phyloP scores from a whole-genome alignment of 1,140 invertebrate species.

The Pygmarrhopalites habei region DNA sequence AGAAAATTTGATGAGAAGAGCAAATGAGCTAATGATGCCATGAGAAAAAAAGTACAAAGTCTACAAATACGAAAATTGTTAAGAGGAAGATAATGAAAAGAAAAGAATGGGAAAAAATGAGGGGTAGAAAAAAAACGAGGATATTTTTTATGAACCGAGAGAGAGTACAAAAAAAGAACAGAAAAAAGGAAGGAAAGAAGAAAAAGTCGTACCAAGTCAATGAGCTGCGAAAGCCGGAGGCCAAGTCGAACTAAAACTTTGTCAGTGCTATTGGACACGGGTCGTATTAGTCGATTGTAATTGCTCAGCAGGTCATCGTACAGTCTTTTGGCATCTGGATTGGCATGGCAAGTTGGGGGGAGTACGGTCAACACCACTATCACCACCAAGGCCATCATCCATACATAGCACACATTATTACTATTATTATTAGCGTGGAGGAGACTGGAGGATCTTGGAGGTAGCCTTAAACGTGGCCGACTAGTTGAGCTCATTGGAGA shows the following conservation, averaged over 20 bases:
- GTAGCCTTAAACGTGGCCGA: neutral
- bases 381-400: neutral
- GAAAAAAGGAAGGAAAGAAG: no score
- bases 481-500: neutral
- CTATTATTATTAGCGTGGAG: neutral
- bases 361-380: neutral
- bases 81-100: no score
- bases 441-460: neutral
- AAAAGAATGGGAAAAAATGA: no score
- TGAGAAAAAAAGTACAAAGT: no score
- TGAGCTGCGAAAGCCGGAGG: constrained; percentile 84
- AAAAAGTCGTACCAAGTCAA: constrained; percentile 66
- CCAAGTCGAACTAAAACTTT: constrained; percentile 88
- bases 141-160: no score
- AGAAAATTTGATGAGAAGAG: no score
- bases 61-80: no score
- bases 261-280: constrained; percentile 86
- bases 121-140: no score
- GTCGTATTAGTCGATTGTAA: constrained; percentile 91
- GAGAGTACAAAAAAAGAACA: no score
- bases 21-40: no score
- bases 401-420: neutral
- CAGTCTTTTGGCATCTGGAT: constrained; percentile 72
- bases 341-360: constrained; percentile 55
- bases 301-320: constrained; percentile 92